A percentile compares a stretch with the other conserved stretches of the same genome.
These are phyloP conservation scores for Itoplectis maculator DNA, from an alignment of 2,888 invertebrate species.

Conservation along the genomic window DNA sequence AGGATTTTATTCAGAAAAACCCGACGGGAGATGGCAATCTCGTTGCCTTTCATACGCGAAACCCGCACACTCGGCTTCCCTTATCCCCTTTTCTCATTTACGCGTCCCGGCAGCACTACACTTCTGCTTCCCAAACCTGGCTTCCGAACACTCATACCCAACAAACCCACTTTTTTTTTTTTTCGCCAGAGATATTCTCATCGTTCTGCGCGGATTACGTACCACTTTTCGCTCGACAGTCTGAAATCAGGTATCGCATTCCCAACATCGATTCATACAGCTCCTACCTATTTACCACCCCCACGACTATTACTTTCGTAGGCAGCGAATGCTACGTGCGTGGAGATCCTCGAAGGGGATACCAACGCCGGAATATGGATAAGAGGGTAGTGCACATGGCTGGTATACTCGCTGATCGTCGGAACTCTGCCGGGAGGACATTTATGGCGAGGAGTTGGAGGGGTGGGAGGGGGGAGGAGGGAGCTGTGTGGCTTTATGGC, in stretches of 20 bases:
- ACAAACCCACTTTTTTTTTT: constrained; percentile 2
- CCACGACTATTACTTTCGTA: not conserved
- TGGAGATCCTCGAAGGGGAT: constrained; percentile 18
- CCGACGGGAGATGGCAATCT: not conserved
- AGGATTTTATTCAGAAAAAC: not conserved
- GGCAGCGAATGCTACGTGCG: constrained; percentile 5
- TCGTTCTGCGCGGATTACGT: not conserved
- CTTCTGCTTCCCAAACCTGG: too few relatives aligned
- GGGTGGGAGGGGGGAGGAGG: not conserved
- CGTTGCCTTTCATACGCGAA: not conserved
- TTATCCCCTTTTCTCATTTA: not conserved
- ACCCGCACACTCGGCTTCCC: not conserved
- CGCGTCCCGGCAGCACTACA: too few relatives aligned
- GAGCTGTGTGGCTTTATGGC: constrained; percentile 58
- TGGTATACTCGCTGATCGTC: constrained; percentile 29
- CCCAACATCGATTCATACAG: not conserved
- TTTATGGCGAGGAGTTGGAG: constrained; percentile 18
- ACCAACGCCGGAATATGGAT: constrained; percentile 7
- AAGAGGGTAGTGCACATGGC: constrained; percentile 22
- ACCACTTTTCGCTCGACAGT: not conserved
- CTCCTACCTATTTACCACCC: not conserved
- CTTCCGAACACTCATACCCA: not conserved
- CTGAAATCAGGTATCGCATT: not conserved
- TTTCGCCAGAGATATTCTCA: not conserved
- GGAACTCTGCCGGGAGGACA: constrained; percentile 35